Evolutionary conservation across 2,888 invertebrate genomes (phyloP), one percentile per base, ranked within the genome.

Genomic region (Acleris holmiana): DNA sequence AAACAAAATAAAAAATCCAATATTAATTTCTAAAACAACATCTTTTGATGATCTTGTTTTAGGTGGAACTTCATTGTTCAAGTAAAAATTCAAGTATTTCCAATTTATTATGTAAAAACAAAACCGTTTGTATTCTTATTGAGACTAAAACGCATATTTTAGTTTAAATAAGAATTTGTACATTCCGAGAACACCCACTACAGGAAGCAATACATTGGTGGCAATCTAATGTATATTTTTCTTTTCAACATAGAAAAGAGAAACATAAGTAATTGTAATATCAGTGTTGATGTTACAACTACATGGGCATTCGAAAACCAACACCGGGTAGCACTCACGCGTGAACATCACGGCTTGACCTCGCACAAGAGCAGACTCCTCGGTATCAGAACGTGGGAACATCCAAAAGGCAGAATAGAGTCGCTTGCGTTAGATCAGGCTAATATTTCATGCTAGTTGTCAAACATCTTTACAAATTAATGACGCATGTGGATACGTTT

Each of bases 361-460:
- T 59, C 10, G 21, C 64, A 17, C 64, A 64, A 64, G 64, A 18
- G 35, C 19, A 6, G 17, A 10, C 40, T 7, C 19, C 49, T 13
- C 7, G 13, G 8, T 29, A 8, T 10, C 41, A 47, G 15, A 35
- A 35, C n/a, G 23, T 29, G 21, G 23, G 47, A 25, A 17, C 35
- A 29, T 15, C 15, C 35, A 18, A 21, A 13, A 23, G 17, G 47
- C 15, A 6, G 46, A 35, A 21, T 15, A 50, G 13, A 44, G n/a
- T 49, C 4, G 29, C 49, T 60, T 65, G 60, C 44, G 44, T 60
- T 49, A 65, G 60, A 35, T 65, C 60, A 59, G 53, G 58, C 60
- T n/a, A 18, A 40, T 58, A 61, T 67, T 63, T 61, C 69, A 68
- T 70, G 69, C 68, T 70, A 55, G 58, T 66, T 54, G 48, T 53